These are phyloP conservation scores for Cardinalis cardinalis DNA, from an alignment of 2,113 vertebrate species.

Conservation along the genomic window DNA sequence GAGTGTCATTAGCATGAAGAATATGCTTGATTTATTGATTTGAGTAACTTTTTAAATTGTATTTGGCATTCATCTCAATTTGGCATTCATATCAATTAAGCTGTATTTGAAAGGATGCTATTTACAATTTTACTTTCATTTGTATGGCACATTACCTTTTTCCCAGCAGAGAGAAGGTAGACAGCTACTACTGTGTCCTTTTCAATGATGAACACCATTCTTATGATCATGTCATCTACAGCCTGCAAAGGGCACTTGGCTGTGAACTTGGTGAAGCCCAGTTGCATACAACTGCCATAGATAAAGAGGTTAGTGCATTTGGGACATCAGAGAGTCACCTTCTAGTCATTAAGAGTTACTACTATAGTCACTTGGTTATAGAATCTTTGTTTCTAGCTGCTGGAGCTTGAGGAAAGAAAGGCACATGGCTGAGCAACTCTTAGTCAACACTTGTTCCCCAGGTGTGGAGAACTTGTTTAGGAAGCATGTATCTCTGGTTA, in stretches of 20 bases:
- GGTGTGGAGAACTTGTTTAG: neutral
- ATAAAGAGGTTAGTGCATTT: conserved; percentile 86
- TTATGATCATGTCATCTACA: conserved; percentile 95
- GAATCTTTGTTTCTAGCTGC: neutral
- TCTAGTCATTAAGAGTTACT: neutral
- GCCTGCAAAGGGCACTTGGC: conserved; percentile 88
- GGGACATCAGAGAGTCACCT: neutral
- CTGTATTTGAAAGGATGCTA: neutral
- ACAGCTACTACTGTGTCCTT: conserved; percentile 90
- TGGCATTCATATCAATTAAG: neutral
- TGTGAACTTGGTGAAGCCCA: conserved; percentile 88
- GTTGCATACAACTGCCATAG: conserved; percentile 87
- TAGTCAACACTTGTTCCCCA: neutral
- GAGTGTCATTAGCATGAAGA: neutral
- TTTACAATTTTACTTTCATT: neutral
- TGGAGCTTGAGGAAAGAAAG: neutral
- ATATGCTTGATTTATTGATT: neutral
- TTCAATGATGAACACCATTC: conserved; percentile 99
- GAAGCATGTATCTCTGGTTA: neutral
- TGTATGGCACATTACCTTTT: neutral
- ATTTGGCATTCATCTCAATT: neutral
- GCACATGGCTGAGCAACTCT: neutral
- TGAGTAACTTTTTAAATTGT: neutral
- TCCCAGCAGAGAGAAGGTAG: conserved; percentile 74
- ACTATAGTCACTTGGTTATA: neutral